Conservation (phyloP, 2,797 vertebrate species). For the Uromys caudimaculatus region DNA sequence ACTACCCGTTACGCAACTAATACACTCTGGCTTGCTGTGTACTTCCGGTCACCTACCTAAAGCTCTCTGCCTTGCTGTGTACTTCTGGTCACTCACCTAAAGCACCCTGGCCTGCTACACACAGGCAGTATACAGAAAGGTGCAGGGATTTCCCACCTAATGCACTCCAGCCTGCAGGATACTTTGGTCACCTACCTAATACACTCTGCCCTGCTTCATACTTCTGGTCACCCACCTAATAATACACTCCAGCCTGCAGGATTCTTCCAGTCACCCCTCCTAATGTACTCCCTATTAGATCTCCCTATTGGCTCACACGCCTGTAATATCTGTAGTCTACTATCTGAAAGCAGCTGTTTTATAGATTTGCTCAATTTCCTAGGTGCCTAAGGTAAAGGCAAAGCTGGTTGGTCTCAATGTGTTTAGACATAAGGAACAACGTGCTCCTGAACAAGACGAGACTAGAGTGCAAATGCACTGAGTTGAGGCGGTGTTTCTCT, state of each 20-base stretch:
- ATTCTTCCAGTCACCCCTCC: neutral
- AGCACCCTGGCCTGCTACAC: neutral
- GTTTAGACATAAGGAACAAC: neutral
- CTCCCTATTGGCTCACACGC: neutral
- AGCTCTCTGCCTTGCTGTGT: neutral
- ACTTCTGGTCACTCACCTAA: neutral
- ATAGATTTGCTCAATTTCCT: neutral
- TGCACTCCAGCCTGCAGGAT: neutral
- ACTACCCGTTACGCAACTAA: neutral
- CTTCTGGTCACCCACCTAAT: neutral
- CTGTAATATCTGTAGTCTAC: neutral
- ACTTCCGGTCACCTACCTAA: neutral
- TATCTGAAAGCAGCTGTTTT: neutral
- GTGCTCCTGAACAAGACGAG: neutral
- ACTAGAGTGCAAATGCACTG: neutral
- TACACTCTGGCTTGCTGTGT: neutral
- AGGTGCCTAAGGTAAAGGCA: neutral
- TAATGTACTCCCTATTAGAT: neutral
- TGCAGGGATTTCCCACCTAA: neutral
- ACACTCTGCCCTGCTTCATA: too few relatives aligned
- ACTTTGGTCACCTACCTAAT: too few relatives aligned
- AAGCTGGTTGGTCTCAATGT: neutral
- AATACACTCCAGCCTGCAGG: neutral
- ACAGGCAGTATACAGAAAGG: neutral
- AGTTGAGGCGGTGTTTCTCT: neutral